Base-by-base conservation (phyloP, 2,113 vertebrate genomes). In the Larimichthys polyactis region DNA sequence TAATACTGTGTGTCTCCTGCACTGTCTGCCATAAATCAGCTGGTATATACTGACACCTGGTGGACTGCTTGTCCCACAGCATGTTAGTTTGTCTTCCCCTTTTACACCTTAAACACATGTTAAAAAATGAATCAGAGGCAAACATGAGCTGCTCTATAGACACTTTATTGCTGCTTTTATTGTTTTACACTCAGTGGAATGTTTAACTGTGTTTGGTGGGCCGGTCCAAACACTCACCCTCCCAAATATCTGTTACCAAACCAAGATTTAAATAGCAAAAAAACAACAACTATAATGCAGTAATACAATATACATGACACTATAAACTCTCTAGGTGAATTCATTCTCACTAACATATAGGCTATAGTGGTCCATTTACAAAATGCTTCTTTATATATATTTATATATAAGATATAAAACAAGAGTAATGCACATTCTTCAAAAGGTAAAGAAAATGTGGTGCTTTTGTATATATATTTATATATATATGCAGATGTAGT, bases 121-220 rank as follows among this genome's bases (percentile, higher is more conserved):
- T 36, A 36, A 36, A 36, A 6, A 59, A 17, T 32, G 1, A 75
- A 69, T 27, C 3, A 36, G 70, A 82, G 8, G 0, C 60, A 80
- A 79, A 73, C 65, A 77, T 0, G 5, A 64, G 44, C 24, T 90
- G 63, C 74, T 90, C 81, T 90, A 91, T 81, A 78, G 79, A 95
- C 79, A 85, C 85, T 95, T 95, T 95, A 96, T 95, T 95, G 93
- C 93, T 92, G 72, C 92, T 62, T 89, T 92, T 91, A 95, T 95
- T 93, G 91, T 92, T 94, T 94, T 95, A 97, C 94, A 97, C 96
- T 95, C 92, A 93, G 90, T 91, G 73, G 78, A 96, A 96, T 92
- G 88, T 96, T 96, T 95, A 96, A 96, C 95, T 95, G 96, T 96
- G 96, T 87, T 96, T 96, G 96, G 94, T 93, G 92, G 94, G 95